Evolutionary conservation across 1,140 invertebrate genomes (phyloP).

Genomic region (Asobara japonica): DNA sequence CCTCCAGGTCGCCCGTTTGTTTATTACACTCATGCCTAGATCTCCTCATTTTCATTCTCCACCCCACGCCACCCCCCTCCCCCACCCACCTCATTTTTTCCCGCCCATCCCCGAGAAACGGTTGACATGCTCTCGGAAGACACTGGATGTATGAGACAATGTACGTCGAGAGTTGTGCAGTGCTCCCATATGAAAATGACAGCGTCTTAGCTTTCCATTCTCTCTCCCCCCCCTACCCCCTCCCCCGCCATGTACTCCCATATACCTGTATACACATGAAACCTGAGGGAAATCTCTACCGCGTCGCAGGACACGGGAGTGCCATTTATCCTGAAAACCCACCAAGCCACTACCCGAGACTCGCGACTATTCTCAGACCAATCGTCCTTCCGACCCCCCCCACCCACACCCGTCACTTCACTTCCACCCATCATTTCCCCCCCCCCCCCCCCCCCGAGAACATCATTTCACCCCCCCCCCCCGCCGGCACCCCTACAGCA

Average conservation of each 20-base stretch:
- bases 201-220: slow-evolving; percentile 26
- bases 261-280: slow-evolving; percentile 53
- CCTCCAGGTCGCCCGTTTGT: too few species aligned
- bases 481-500: background rate
- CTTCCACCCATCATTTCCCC: slow-evolving; percentile 16
- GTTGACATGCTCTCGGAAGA: background rate
- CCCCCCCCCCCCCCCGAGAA: background rate
- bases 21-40: background rate
- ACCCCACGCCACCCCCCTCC: too few species aligned
- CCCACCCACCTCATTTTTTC: background rate
- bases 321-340: slow-evolving; percentile 58
- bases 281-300: slow-evolving; percentile 63
- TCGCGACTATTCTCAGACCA: slow-evolving; percentile 57
- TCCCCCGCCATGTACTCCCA: background rate
- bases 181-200: slow-evolving; percentile 21
- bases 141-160: background rate
- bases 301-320: slow-evolving; percentile 54
- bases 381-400: slow-evolving; percentile 46
- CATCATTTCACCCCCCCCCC: background rate
- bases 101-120: background rate
- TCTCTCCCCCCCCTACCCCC: slow-evolving; percentile 6
- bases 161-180: background rate
- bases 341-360: slow-evolving; percentile 41
- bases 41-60: background rate
- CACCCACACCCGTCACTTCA: slow-evolving; percentile 10